Conservation (phyloP, 2,113 vertebrate species). For the Marmota flaviventris region DNA sequence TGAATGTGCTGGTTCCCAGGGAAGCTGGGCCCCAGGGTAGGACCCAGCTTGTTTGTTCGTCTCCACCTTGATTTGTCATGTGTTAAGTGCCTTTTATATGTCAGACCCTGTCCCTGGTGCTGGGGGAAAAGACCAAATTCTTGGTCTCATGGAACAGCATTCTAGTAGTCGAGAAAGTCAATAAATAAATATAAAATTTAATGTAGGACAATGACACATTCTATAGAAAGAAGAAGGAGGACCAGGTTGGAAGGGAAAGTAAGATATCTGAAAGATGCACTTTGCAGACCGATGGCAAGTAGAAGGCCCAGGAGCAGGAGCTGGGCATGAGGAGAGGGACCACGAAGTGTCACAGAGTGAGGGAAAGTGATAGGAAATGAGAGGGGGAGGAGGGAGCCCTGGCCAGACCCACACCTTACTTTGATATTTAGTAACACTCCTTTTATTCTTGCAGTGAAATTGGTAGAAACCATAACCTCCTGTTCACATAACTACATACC, state of each 20-base stretch:
- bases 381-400: neutral
- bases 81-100: neutral
- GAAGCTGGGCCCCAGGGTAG: neutral
- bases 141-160: neutral
- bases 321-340: fast-evolving
- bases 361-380: no score
- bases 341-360: neutral
- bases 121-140: neutral
- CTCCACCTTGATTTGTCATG: neutral
- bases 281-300: neutral
- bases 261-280: neutral
- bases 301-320: neutral
- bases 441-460: neutral
- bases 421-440: neutral
- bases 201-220: neutral
- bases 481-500: neutral
- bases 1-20: neutral
- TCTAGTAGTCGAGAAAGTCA: neutral
- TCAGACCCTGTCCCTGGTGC: neutral
- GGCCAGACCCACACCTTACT: neutral
- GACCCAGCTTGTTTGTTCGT: neutral
- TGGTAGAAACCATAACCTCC: neutral
- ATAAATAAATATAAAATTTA: neutral
- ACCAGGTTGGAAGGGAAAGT: neutral
- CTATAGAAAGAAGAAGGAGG: neutral